A percentile compares a stretch with the other conserved stretches of the same genome.
phyloP scores from a whole-genome alignment of 92 coral and sea anemone species.

The Actinernus sp. region DNA sequence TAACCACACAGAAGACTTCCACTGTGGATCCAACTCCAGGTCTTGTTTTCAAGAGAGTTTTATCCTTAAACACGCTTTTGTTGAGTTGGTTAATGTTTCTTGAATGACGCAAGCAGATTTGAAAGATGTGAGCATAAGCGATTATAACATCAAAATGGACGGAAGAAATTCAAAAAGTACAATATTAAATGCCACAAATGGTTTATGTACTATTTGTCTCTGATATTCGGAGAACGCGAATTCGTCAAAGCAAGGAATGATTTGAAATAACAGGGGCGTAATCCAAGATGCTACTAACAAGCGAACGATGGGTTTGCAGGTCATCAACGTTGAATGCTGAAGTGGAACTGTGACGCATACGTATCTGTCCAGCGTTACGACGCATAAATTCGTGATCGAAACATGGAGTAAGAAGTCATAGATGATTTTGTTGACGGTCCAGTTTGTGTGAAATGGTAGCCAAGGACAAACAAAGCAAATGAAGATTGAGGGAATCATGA shows the following conservation, averaged over 20 bases:
- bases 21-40: slow-evolving; percentile 43
- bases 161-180: slow-evolving; percentile 47
- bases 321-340: slow-evolving; percentile 21
- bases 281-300: slow-evolving; percentile 53
- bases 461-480: slow-evolving; percentile 45
- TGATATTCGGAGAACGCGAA: slow-evolving; percentile 3
- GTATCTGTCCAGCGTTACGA: slow-evolving; percentile 66
- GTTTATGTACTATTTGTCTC: slow-evolving; percentile 7
- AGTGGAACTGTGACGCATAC: slow-evolving; percentile 53
- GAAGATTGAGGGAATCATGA: slow-evolving; percentile 67
- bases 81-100: slow-evolving; percentile 42
- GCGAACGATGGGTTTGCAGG: slow-evolving; percentile 30
- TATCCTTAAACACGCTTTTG: slow-evolving; percentile 11
- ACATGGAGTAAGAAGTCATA: slow-evolving; percentile 63
- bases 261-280: slow-evolving; percentile 24
- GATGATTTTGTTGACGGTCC: slow-evolving; percentile 55
- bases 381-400: slow-evolving; percentile 58
- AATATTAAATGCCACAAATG: slow-evolving; percentile 28
- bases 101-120: slow-evolving; percentile 47
- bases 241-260: slow-evolving; percentile 10
- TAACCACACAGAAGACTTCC: slow-evolving; percentile 57
- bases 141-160: slow-evolving; percentile 27
- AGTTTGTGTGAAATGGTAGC: slow-evolving; percentile 38
- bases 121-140: slow-evolving; percentile 61
- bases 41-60: slow-evolving; percentile 5